phyloP scores from a whole-genome alignment of 2,113 vertebrate genomes.

The Patagioenas fasciata region DNA sequence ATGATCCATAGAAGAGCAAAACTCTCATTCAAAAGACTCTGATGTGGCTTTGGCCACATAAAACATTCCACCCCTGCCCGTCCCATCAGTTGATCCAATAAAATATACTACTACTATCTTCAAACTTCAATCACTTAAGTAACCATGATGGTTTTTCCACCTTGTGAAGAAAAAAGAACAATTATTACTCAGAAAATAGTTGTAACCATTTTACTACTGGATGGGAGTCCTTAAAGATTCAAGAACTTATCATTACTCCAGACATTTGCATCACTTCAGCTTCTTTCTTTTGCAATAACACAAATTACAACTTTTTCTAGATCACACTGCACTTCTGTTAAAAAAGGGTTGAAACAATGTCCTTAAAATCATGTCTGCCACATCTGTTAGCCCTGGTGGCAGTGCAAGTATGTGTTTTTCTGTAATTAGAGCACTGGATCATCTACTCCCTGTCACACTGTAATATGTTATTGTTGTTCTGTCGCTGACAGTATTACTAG shows the following conservation, averaged over 20 bases:
- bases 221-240: background rate
- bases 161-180: background rate
- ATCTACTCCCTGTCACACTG: background rate
- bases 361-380: background rate
- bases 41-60: background rate
- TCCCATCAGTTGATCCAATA: background rate
- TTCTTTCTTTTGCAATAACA: background rate
- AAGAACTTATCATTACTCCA: background rate
- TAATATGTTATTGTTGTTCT: background rate
- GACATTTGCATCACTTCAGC: background rate
- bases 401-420: background rate
- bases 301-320: background rate
- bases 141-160: background rate
- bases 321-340: background rate
- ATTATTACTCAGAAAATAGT: background rate
- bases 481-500: background rate
- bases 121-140: background rate
- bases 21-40: background rate
- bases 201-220: background rate
- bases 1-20: background rate
- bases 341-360: background rate
- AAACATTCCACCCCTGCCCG: background rate
- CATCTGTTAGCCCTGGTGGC: fast-evolving
- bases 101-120: background rate
- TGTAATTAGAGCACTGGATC: background rate